Evolutionary conservation across 2,888 invertebrate species (phyloP).

Genomic region (Crepidodera aurea): DNA sequence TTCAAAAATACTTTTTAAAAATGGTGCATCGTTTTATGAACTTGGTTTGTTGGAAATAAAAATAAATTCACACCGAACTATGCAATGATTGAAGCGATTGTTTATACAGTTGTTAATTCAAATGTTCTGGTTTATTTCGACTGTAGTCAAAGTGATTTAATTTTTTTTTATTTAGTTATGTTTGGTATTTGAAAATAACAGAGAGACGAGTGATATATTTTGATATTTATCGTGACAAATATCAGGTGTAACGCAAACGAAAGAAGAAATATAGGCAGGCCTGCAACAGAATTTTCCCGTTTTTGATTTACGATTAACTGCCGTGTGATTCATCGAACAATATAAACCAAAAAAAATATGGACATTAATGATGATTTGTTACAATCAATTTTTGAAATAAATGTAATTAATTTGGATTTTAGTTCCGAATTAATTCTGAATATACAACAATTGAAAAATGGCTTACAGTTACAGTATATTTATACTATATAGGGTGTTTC

Average conservation of each 20-base stretch:
- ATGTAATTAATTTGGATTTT: background rate
- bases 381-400: background rate
- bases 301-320: constrained; percentile 7
- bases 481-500: no score
- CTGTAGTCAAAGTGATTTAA: no score
- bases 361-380: constrained; percentile 8
- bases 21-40: no score
- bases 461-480: no score
- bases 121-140: no score
- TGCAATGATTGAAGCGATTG: no score
- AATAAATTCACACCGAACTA: no score
- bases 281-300: background rate
- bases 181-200: background rate
- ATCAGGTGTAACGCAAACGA: constrained; percentile 6
- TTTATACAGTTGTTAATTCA: no score
- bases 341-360: background rate
- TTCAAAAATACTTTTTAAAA: no score
- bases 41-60: no score
- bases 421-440: no score
- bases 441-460: no score
- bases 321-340: background rate
- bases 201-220: background rate
- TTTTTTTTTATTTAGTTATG: background rate
- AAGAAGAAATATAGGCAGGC: background rate
- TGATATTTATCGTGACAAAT: constrained; percentile 12